Conservation (phyloP, 2,797 vertebrate genomes). For the Channa striata region DNA sequence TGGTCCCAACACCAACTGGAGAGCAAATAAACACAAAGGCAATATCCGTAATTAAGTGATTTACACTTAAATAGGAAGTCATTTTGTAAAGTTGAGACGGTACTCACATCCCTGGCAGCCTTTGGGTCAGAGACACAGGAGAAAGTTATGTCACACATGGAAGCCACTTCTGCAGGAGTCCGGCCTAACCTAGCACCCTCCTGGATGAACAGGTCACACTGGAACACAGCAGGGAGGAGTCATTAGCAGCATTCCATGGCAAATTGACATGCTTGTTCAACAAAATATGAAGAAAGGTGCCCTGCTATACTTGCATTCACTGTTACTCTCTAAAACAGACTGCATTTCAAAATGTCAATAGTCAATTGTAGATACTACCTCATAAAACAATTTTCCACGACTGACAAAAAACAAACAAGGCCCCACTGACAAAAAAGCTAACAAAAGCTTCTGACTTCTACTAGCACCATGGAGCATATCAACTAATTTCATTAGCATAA, state of each 20-base stretch:
- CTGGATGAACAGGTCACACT: slow-evolving; percentile 99
- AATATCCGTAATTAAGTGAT: not conserved
- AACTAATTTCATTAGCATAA: too few relatives aligned
- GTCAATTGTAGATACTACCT: too few relatives aligned
- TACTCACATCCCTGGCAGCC: slow-evolving; percentile 96
- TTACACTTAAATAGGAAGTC: not conserved
- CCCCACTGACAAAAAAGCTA: too few relatives aligned
- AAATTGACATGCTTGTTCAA: not conserved
- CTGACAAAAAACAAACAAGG: too few relatives aligned
- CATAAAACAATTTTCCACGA: too few relatives aligned
- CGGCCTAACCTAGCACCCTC: slow-evolving; percentile 96
- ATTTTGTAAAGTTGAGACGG: not conserved
- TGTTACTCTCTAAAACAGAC: too few relatives aligned
- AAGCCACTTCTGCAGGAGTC: slow-evolving; percentile 97
- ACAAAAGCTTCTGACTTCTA: too few relatives aligned
- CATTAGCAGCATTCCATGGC: too few relatives aligned
- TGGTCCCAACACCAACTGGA: slow-evolving; percentile 95
- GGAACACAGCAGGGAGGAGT: slow-evolving; percentile 7
- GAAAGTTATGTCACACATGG: slow-evolving; percentile 98
- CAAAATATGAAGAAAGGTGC: not conserved
- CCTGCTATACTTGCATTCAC: too few relatives aligned
- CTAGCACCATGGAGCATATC: too few relatives aligned
- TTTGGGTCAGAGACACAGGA: slow-evolving; percentile 98
- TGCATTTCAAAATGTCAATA: too few relatives aligned
- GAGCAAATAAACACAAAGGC: not conserved